Conservation (phyloP, 2,113 vertebrate genomes). For the Dipodomys stephensi region DNA sequence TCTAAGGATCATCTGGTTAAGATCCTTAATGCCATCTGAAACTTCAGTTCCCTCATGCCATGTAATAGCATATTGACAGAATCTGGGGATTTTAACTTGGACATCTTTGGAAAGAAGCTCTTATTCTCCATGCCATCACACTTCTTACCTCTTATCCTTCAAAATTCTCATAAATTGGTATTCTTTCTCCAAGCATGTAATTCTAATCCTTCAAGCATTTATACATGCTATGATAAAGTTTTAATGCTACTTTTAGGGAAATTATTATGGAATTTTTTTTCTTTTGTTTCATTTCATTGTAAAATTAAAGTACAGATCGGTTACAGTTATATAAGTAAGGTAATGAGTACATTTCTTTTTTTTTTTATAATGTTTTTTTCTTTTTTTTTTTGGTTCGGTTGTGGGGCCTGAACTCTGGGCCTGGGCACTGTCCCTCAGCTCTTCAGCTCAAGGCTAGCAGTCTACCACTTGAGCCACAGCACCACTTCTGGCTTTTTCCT, state of each 20-base stretch:
- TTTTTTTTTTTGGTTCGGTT: no score
- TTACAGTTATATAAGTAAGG: no score
- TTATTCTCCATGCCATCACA: not conserved
- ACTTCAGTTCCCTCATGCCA: not conserved
- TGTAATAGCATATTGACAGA: not conserved
- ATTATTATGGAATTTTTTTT: not conserved
- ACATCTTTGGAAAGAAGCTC: not conserved
- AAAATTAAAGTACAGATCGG: no score
- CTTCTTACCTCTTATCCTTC: not conserved
- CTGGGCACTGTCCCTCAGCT: no score
- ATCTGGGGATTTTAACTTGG: not conserved
- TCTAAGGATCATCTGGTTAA: not conserved
- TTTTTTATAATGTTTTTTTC: no score
- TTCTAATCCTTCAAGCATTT: conserved; percentile 25
- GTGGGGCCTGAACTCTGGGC: no score
- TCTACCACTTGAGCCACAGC: no score
- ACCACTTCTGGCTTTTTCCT: no score
- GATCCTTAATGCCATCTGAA: not conserved
- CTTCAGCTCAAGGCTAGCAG: no score
- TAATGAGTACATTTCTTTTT: no score
- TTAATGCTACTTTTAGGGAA: conserved; percentile 29
- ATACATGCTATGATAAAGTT: not conserved
- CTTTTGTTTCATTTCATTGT: no score
- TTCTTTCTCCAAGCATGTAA: not conserved
- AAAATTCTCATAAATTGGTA: conserved; percentile 3